phyloP scores from a whole-genome alignment of 2,888 invertebrate genomes.

The Sminthurides aquaticus region DNA sequence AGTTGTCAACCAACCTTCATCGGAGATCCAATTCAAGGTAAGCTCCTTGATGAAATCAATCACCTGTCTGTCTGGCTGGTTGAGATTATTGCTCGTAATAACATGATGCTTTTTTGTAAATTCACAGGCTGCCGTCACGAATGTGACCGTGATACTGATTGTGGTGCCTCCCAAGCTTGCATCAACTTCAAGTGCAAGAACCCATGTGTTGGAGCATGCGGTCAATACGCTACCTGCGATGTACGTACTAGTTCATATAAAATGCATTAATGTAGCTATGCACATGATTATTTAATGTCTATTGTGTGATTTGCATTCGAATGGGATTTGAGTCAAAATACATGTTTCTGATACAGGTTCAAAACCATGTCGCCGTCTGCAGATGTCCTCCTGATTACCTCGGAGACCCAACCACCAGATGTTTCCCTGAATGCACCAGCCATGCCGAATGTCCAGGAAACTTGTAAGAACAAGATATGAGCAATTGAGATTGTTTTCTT shows the following conservation, averaged over 20 bases:
- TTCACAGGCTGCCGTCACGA: conserved; percentile 44
- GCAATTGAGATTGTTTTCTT: conserved; percentile 2
- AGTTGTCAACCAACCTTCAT: conserved; percentile 69
- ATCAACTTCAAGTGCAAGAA: conserved; percentile 64
- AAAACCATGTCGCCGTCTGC: conserved; percentile 41
- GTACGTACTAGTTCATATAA: conserved; percentile 48
- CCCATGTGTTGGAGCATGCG: conserved; percentile 64
- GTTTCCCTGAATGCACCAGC: conserved; percentile 70
- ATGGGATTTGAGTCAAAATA: not conserved
- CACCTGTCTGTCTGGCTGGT: too few species aligned
- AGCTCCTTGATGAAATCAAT: too few species aligned
- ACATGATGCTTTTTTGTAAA: too few species aligned
- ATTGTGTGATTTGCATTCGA: not conserved
- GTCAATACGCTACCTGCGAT: conserved; percentile 69
- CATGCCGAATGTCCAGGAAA: conserved; percentile 69
- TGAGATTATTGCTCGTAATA: too few species aligned
- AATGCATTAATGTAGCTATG: not conserved
- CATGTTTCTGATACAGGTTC: too few species aligned
- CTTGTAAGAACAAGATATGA: conserved; percentile 29
- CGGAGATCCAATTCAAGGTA: conserved; percentile 69
- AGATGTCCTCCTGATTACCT: conserved; percentile 56
- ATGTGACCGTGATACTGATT: conserved; percentile 44
- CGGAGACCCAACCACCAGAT: conserved; percentile 68
- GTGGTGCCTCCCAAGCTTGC: conserved; percentile 57
- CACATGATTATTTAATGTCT: not conserved